Base-by-base conservation (phyloP, 92 coral and sea anemone genomes). In the Bergia sp. region DNA sequence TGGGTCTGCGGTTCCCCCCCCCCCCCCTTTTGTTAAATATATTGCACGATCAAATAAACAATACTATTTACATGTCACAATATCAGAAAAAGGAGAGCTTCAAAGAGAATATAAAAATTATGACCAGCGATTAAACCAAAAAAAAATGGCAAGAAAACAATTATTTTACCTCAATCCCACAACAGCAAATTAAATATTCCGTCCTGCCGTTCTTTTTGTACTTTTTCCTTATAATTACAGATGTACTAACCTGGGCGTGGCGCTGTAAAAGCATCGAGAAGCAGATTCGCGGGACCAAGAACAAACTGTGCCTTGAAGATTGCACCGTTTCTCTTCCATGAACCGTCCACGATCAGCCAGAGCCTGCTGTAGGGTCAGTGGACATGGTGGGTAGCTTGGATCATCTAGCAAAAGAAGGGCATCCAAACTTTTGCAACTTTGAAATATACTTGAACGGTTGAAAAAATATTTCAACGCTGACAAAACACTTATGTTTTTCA, bases 331-430 rank as follows among this genome's bases (percentile, higher is more conserved):
- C 55, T 94, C 98, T 12, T 89, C 71, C 79, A 86, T 88, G 79
- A 89, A 95, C 74, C 98, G 93, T 64, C 98, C 98, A 45, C 91
- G 91, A 66, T 95, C 98, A 57, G 93, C 96, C 89, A 91, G 81
- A 20, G 98, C 98, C 74, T 95, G 98, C 20, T 90, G 92, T 37
- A 95, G 67, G 39, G 82, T 90, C 74, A 66, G 81, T n/a, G 98
- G 98, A 88, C 98, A 95, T 1, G 95, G 93, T 3, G 89, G 91
- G 43, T 84, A 29, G 45, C 87, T 84, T 37, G 87, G 87, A 50
- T 84, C 87, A 67, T 84, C 87, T 84, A 13, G 29, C 53, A 76
- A 47, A 47, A 21, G 41, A 69, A 81, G 29, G 10, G 20, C n/a
- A 40, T 29, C 0, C 29, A 29, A 29, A 29, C 29, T 29, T 29